phyloP scores from a whole-genome alignment of 2,888 invertebrate species.

The Sipha maydis region DNA sequence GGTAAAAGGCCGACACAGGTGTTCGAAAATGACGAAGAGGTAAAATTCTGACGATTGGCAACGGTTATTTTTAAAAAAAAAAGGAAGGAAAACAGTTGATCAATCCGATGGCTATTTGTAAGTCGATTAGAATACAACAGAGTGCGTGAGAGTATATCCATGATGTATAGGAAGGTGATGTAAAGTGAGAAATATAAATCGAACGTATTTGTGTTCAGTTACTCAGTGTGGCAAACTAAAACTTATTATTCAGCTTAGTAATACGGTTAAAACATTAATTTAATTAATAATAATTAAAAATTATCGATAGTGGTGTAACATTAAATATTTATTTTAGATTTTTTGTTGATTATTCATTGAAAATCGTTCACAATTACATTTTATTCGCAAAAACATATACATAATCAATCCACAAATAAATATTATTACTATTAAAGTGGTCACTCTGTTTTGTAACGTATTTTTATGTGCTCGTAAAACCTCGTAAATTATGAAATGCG shows the following conservation, averaged over 20 bases:
- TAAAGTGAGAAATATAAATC: no score
- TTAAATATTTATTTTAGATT: background rate
- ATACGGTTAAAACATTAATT: no score
- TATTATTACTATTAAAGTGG: conserved; percentile 4
- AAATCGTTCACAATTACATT: background rate
- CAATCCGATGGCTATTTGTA: no score
- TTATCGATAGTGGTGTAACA: background rate
- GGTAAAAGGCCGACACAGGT: no score
- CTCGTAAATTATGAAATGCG: background rate
- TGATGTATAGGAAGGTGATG: background rate
- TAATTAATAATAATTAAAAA: background rate
- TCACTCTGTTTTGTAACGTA: conserved; percentile 43
- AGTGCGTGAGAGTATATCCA: background rate
- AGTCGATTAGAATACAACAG: background rate
- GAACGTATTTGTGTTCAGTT: background rate
- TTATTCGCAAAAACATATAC: background rate
- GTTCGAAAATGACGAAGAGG: no score
- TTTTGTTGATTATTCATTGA: background rate
- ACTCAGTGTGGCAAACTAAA: background rate
- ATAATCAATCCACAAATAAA: background rate
- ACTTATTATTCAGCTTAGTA: background rate
- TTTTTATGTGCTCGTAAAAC: conserved; percentile 5
- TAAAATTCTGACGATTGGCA: no score
- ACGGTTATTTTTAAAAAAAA: no score
- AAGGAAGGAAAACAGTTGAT: no score